phyloP scores from a whole-genome alignment of 2,888 invertebrate species.

The Drosophila setosimentum region DNA sequence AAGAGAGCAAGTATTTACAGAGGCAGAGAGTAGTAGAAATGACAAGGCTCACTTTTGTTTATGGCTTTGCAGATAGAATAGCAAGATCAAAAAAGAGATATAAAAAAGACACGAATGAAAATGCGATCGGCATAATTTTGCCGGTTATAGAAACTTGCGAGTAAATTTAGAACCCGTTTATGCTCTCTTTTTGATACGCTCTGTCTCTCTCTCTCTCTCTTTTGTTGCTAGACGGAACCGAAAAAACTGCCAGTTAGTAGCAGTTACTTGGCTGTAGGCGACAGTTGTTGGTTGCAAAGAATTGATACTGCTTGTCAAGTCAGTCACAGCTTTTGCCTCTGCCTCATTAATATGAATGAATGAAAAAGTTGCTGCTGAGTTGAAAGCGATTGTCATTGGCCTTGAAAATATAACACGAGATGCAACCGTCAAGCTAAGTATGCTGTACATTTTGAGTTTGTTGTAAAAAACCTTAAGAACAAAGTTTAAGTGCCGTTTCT shows the following conservation, averaged over 20 bases:
- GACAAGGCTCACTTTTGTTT: slow-evolving; percentile 46
- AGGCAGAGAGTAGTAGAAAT: not conserved
- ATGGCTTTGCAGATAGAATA: slow-evolving; percentile 20
- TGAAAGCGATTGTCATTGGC: slow-evolving; percentile 59
- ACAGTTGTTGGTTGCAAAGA: slow-evolving; percentile 21
- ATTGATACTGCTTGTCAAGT: slow-evolving; percentile 12
- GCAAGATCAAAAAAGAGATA: slow-evolving; percentile 1
- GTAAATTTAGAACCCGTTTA: slow-evolving; percentile 64
- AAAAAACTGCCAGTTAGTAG: slow-evolving; percentile 16
- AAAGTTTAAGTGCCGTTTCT: slow-evolving; percentile 6
- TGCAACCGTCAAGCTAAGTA: slow-evolving; percentile 38
- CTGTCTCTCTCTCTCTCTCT: not conserved
- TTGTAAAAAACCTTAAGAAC: slow-evolving; percentile 4
- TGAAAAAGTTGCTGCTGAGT: slow-evolving; percentile 39
- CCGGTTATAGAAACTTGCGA: slow-evolving; percentile 58
- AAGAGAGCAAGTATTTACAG: slow-evolving; percentile 11
- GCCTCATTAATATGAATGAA: slow-evolving; percentile 73
- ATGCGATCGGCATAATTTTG: slow-evolving; percentile 43
- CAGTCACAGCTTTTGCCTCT: not conserved
- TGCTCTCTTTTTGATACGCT: slow-evolving; percentile 4
- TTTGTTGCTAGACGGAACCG: slow-evolving; percentile 28
- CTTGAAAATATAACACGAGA: slow-evolving; percentile 63
- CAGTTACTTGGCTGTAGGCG: slow-evolving; percentile 19
- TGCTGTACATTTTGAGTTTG: slow-evolving; percentile 4
- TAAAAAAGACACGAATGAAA: not conserved